Evolutionary conservation across 2,797 vertebrate genomes (phyloP), one percentile per base, ranked within the genome.

Genomic region (Hippocampus kuda): DNA sequence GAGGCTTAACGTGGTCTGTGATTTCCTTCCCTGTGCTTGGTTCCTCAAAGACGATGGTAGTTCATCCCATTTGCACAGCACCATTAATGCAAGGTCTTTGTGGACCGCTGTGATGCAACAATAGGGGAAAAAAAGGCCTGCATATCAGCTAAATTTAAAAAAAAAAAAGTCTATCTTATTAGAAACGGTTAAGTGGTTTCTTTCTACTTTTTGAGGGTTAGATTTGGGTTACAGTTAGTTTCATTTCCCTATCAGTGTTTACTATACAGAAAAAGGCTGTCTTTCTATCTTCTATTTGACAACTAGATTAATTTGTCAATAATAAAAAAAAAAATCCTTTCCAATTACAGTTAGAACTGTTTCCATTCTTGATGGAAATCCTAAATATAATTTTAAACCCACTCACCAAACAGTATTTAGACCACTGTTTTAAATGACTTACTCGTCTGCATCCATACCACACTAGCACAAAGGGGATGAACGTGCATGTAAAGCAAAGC

Each of bases 1-100:
- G 80, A 77, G 76, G 75, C 81, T 80, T 62, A 71, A 76, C 67
- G 70, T 81, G 79, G 77, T 85, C 77, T 71, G 78, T 63, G 81
- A 78, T 78, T 85, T 81, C 75, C 76, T 84, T 79, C 79, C 71
- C 77, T 59, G 9, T 67, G 51, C 65, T 79, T 70, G 72, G 81
- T 79, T 81, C 71, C 48, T 22, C 77, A 82, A 73, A 77, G 63
- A 69, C 65, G 69, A 70, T 54, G 74, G 77, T 67, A 77, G 72
- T 66, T 79, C 65, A 65, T 84, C 81, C 77, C 76, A 74, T 80
- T 84, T 81, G 79, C 68, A 73, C 73, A 72, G 72, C 54, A 78
- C 66, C 65, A 70, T 77, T 70, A 73, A 82, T 77, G 73, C 79
- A 74, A 46, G 70, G 72, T 67, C 54, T 69, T 66, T 68, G 67